A percentile compares a stretch with the other conserved stretches of the same genome.
phyloP scores from a whole-genome alignment of 2,888 invertebrate genomes.

The Microplitis manilae region DNA sequence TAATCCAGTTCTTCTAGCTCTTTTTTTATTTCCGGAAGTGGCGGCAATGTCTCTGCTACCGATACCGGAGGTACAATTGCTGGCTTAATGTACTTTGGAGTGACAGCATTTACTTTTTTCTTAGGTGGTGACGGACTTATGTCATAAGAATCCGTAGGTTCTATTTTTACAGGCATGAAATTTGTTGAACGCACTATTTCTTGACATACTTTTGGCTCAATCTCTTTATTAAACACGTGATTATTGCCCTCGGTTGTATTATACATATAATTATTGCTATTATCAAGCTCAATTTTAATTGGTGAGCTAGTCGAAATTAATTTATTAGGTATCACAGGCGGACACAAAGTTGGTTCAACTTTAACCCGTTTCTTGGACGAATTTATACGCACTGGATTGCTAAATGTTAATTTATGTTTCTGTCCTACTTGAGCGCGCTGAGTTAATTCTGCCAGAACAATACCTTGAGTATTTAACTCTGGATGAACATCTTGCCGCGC shows the following conservation, averaged over 20 bases:
- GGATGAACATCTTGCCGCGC: constrained; percentile 82
- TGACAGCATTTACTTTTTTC: constrained; percentile 62
- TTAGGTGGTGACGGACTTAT: constrained; percentile 50
- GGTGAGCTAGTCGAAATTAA: constrained; percentile 43
- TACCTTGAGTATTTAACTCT: constrained; percentile 83
- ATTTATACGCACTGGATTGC: constrained; percentile 72
- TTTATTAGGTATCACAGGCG: constrained; percentile 60
- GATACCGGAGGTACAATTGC: constrained; percentile 14
- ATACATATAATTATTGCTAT: constrained; percentile 63
- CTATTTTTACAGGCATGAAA: constrained; percentile 59
- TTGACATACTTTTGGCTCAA: constrained; percentile 52
- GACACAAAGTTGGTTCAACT: constrained; percentile 62
- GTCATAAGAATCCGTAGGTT: constrained; percentile 62
- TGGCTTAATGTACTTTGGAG: constrained; percentile 54
- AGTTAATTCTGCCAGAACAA: constrained; percentile 82
- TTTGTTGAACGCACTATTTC: constrained; percentile 46
- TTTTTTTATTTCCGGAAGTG: constrained; percentile 63
- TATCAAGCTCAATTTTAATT: constrained; percentile 64
- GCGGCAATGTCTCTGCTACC: constrained; percentile 49
- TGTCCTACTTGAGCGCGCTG: constrained; percentile 72
- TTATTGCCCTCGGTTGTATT: constrained; percentile 60
- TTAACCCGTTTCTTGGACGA: constrained; percentile 70
- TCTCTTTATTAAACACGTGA: constrained; percentile 54
- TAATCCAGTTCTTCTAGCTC: constrained; percentile 67
- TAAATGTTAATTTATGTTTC: constrained; percentile 73